A percentile compares a stretch with the other conserved stretches of the same genome.
phyloP scores from a whole-genome alignment of 37 sponge, comb jelly and placozoan species.

The Eunapius fragilis region DNA sequence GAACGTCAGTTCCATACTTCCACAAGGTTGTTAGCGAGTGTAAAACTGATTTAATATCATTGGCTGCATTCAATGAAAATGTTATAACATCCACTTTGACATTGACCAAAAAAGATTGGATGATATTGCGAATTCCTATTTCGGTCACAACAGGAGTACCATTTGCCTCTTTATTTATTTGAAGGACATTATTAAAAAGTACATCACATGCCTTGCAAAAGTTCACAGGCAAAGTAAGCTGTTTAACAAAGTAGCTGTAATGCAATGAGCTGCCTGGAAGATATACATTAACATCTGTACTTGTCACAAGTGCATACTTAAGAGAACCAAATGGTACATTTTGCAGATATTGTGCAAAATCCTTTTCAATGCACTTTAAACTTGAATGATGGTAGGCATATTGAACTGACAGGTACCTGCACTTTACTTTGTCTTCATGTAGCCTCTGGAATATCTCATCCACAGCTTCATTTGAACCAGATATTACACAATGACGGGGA shows the following conservation, averaged over 20 bases:
- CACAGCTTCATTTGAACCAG: not conserved
- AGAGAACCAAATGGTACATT: not conserved
- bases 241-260: not conserved
- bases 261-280: not conserved
- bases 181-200: too few relatives aligned
- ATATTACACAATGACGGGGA: not conserved
- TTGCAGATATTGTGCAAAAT: not conserved
- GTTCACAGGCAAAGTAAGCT: not conserved
- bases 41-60: too few relatives aligned
- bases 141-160: too few relatives aligned
- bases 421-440: not conserved
- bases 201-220: not conserved
- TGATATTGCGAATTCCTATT: too few relatives aligned
- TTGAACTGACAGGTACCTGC: not conserved
- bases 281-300: not conserved
- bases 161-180: too few relatives aligned
- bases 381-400: slow-evolving; percentile 20
- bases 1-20: not conserved
- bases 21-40: not conserved
- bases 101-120: too few relatives aligned
- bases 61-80: too few relatives aligned
- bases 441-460: not conserved
- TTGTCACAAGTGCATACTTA: not conserved
- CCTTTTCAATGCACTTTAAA: not conserved
- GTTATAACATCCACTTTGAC: too few relatives aligned